A percentile compares a stretch with the other conserved stretches of the same genome.
Evolutionary conservation across 2,797 vertebrate genomes (phyloP).

Genomic region (Cryptoblepharus egeriae): DNA sequence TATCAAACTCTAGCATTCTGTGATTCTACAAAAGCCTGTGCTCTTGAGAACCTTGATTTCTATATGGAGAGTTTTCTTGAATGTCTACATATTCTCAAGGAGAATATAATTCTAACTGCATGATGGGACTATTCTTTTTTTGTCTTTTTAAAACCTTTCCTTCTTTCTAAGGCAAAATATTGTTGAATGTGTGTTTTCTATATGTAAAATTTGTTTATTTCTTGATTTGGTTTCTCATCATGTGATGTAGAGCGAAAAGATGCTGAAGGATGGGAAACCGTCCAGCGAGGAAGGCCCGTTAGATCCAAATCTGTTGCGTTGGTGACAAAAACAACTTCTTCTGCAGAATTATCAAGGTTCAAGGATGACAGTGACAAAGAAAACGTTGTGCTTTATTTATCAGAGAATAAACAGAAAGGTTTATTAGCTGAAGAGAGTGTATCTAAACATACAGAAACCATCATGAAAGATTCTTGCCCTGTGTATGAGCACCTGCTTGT

Average conservation of each 20-base stretch:
- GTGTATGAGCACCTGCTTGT: slow-evolving; percentile 62
- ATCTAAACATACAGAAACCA: slow-evolving; percentile 48
- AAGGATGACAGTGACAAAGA: slow-evolving; percentile 86
- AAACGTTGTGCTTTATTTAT: slow-evolving; percentile 67
- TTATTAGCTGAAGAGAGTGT: slow-evolving; percentile 33
- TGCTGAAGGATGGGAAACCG: slow-evolving; percentile 96
- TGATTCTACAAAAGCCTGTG: no score
- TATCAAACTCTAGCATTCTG: no score
- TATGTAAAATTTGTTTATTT: not conserved
- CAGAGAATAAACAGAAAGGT: slow-evolving; percentile 58
- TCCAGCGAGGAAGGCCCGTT: slow-evolving; percentile 94
- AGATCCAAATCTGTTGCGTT: slow-evolving; percentile 87
- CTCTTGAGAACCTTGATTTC: not conserved
- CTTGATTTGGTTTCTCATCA: slow-evolving; percentile 17
- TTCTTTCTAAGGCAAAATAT: slow-evolving; percentile 10
- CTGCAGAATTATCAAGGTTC: slow-evolving; percentile 69
- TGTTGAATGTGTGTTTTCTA: slow-evolving; percentile 25
- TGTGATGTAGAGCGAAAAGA: slow-evolving; percentile 85
- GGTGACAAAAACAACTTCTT: slow-evolving; percentile 80
- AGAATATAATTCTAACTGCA: not conserved
- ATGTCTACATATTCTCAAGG: no score
- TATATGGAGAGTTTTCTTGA: not conserved
- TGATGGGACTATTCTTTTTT: not conserved
- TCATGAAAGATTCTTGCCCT: slow-evolving; percentile 56
- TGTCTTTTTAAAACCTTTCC: not conserved